phyloP scores from a whole-genome alignment of 2,888 invertebrate species.

The Euclidia mi region DNA sequence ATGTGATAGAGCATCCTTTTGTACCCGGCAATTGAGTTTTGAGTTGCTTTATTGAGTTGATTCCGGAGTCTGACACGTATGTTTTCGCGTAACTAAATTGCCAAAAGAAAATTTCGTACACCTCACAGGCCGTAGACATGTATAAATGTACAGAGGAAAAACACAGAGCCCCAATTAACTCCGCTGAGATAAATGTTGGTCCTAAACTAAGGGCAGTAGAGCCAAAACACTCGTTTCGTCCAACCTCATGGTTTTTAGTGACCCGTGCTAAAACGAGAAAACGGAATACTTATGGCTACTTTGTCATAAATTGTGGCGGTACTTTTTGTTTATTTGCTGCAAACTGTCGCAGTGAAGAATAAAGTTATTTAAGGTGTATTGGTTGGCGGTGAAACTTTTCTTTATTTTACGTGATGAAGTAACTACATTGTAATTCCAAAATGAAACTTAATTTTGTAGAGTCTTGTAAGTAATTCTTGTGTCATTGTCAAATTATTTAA shows the following conservation, averaged over 20 bases:
- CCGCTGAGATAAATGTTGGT: conserved; percentile 77
- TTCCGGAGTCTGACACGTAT: conserved; percentile 33
- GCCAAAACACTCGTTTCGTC: conserved; percentile 64
- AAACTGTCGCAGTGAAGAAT: background rate
- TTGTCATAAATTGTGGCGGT: conserved; percentile 24
- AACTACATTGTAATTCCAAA: too few species aligned
- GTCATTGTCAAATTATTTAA: too few species aligned
- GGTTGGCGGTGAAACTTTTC: too few species aligned
- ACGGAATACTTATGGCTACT: conserved; percentile 42
- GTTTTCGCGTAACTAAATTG: conserved; percentile 54
- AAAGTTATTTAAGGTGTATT: background rate
- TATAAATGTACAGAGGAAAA: conserved; percentile 65
- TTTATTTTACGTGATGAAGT: too few species aligned
- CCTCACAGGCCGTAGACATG: conserved; percentile 47
- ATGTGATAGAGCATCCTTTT: conserved; percentile 39
- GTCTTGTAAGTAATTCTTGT: too few species aligned
- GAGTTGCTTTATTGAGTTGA: conserved; percentile 51
- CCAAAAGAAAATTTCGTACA: conserved; percentile 46
- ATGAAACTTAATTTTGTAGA: too few species aligned
- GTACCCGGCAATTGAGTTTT: conserved; percentile 46
- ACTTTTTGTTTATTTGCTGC: conserved; percentile 25
- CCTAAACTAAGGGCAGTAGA: conserved; percentile 70
- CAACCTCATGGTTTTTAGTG: conserved; percentile 58
- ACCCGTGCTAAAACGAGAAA: conserved; percentile 44
- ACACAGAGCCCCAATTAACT: conserved; percentile 79